Percentiles rank a stretch among this genome's conserved stretches.
phyloP scores from a whole-genome alignment of 2,113 vertebrate genomes.

The Machaerirhynchus nigripectus region DNA sequence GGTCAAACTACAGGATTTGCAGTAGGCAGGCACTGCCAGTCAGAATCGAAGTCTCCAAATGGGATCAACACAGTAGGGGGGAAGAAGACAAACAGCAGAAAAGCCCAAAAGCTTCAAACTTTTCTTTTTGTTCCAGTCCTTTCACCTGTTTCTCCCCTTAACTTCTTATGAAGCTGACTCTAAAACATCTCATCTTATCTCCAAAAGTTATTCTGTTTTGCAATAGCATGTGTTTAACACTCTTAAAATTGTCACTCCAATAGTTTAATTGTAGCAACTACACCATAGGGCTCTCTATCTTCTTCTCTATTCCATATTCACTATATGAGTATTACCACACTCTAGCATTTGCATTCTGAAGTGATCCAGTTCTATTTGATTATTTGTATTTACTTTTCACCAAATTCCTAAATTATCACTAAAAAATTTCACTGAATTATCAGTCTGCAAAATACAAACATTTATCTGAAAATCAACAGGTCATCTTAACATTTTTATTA shows the following conservation, averaged over 20 bases:
- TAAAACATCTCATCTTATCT: not conserved
- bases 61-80: not conserved
- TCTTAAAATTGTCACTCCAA: not conserved
- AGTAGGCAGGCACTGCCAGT: not conserved
- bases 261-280: rapidly evolving
- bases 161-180: not conserved
- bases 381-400: not conserved
- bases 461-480: not conserved
- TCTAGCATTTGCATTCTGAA: not conserved
- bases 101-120: not conserved
- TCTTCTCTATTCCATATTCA: not conserved
- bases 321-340: not conserved
- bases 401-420: not conserved
- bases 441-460: not conserved
- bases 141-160: not conserved
- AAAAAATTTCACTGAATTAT: not conserved
- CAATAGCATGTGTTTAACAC: not conserved
- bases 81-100: not conserved
- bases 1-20: not conserved
- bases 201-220: not conserved
- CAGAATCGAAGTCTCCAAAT: not conserved
- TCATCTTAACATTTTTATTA: not conserved
- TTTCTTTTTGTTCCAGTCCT: not conserved
- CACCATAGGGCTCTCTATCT: not conserved
- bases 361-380: not conserved